A percentile compares a stretch with the other conserved stretches of the same genome.
phyloP scores from a whole-genome alignment of 2,113 vertebrate genomes.

The Gallinago jamesoni region DNA sequence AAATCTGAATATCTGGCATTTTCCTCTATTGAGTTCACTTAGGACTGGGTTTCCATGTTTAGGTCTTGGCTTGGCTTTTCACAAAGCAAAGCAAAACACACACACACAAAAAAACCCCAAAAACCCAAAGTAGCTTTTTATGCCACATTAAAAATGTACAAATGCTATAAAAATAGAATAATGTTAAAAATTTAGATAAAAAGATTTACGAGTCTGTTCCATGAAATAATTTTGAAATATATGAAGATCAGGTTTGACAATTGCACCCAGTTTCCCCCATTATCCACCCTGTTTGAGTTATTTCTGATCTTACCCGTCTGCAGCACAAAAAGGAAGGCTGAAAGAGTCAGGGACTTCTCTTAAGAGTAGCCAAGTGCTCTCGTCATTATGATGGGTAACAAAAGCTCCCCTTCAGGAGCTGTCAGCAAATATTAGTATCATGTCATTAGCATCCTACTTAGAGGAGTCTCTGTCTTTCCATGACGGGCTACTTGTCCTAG shows the following conservation, averaged over 20 bases:
- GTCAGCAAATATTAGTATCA: not conserved
- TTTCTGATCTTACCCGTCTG: not conserved
- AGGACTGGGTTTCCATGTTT: constrained; percentile 55
- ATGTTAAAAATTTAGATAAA: not conserved
- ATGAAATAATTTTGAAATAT: not conserved
- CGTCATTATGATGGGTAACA: not conserved
- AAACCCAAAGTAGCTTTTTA: not conserved
- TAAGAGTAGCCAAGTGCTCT: not conserved
- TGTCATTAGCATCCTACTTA: not conserved
- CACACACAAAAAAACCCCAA: no score
- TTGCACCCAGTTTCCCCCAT: not conserved
- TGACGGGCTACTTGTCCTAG: not conserved
- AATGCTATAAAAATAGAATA: not conserved
- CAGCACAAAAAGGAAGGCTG: not conserved
- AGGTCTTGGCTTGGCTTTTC: constrained; percentile 12
- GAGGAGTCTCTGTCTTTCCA: not conserved
- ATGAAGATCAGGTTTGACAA: not conserved
- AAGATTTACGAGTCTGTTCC: not conserved
- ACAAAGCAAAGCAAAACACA: not conserved
- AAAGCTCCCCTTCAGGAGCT: not conserved
- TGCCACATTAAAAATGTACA: constrained; percentile 22
- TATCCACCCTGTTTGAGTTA: not conserved
- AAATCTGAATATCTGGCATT: constrained; percentile 26
- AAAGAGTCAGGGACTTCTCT: not conserved
- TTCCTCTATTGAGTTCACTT: constrained; percentile 43